Percentiles rank a stretch among this genome's conserved stretches.
Evolutionary conservation across 2,888 invertebrate species (phyloP).

Genomic region (Cephus pygmeus): DNA sequence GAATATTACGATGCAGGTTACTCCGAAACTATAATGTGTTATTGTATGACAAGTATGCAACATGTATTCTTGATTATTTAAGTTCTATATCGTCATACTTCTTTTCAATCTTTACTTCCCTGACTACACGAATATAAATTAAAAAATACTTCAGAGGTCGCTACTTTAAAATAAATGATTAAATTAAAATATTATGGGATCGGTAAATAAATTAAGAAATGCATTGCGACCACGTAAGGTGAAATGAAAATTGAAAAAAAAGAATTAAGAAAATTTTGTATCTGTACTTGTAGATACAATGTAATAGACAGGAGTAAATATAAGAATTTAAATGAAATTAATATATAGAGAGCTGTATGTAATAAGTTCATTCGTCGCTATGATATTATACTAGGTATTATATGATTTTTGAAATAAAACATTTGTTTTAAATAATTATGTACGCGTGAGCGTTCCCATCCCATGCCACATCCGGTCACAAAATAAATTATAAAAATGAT

Average conservation of each 20-base stretch:
- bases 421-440: conserved; percentile 60
- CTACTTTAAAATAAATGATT: conserved; percentile 32
- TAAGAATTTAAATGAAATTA: conserved; percentile 62
- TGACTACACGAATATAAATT: conserved; percentile 1
- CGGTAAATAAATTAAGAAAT: conserved; percentile 18
- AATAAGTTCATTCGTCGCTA: conserved; percentile 64
- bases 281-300: conserved; percentile 63
- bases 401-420: conserved; percentile 65
- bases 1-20: not conserved
- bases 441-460: not conserved
- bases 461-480: not conserved
- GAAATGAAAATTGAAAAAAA: conserved; percentile 25
- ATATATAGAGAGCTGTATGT: conserved; percentile 65
- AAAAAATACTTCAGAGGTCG: conserved; percentile 51
- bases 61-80: not conserved
- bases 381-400: conserved; percentile 62
- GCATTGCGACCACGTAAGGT: conserved; percentile 21
- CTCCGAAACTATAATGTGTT: not conserved
- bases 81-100: not conserved
- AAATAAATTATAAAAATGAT: not conserved
- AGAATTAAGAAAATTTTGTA: conserved; percentile 51
- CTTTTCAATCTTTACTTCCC: not conserved
- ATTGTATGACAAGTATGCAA: not conserved
- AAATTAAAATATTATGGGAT: conserved; percentile 13
- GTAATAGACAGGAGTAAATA: conserved; percentile 51